Evolutionary conservation across 2,113 vertebrate species (phyloP).

Genomic region (Pristiophorus japonicus): DNA sequence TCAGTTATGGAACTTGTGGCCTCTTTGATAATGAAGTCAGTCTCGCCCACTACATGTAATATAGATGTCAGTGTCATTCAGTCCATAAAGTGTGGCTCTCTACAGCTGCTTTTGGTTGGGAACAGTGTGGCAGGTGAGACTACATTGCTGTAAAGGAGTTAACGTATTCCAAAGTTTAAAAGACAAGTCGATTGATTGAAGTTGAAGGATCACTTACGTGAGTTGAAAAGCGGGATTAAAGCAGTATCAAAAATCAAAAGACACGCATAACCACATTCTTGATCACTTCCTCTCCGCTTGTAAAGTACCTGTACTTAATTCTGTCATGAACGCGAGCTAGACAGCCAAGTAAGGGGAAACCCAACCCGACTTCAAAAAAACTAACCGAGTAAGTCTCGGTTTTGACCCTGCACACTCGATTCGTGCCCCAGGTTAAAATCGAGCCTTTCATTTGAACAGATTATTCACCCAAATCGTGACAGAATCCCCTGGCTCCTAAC

Average conservation of each 20-base stretch:
- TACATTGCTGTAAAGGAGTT: background rate
- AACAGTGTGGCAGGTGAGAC: background rate
- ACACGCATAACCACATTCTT: background rate
- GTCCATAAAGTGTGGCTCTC: background rate
- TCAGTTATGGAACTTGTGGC: background rate
- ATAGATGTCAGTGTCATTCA: background rate
- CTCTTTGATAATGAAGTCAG: background rate
- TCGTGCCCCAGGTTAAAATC: background rate
- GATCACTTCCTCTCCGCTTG: background rate
- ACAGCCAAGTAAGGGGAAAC: background rate
- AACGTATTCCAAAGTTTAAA: background rate
- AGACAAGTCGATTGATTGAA: background rate
- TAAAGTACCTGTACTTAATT: conserved; percentile 1
- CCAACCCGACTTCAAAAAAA: background rate
- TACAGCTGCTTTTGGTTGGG: background rate
- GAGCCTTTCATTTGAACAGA: background rate
- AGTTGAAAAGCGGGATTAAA: conserved; percentile 1
- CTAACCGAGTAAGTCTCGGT: no score
- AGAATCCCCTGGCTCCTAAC: background rate
- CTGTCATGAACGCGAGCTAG: background rate
- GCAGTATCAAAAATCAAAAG: conserved; percentile 17
- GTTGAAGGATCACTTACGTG: background rate
- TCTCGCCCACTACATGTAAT: background rate
- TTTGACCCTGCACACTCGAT: background rate
- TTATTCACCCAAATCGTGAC: background rate